These are phyloP conservation scores for Mimas tiliae DNA, from an alignment of 2,888 invertebrate species.

Conservation along the genomic window DNA sequence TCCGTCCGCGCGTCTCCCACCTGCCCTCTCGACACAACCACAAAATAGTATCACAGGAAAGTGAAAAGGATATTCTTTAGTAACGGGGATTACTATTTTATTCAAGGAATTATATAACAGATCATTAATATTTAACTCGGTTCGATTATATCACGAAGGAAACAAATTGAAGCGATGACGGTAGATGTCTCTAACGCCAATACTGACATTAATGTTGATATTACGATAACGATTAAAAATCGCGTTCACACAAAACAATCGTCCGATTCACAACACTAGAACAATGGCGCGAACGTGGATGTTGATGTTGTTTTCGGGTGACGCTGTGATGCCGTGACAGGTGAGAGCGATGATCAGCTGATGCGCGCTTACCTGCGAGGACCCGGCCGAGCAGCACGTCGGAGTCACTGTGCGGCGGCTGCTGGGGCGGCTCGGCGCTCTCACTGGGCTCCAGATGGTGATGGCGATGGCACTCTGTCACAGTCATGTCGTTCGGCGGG, in stretches of 20 bases:
- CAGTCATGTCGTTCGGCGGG: conserved; percentile 71
- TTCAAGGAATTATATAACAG: conserved; percentile 29
- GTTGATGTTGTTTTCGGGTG: conserved; percentile 10
- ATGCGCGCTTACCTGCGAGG: conserved; percentile 71
- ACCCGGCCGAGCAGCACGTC: conserved; percentile 79
- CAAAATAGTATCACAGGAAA: conserved; percentile 62
- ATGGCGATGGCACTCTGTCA: conserved; percentile 72
- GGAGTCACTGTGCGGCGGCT: conserved; percentile 60
- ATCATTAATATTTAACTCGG: conserved; percentile 18
- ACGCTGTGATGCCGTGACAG: conserved; percentile 31
- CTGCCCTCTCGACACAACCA: conserved; percentile 38
- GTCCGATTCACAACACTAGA: conserved; percentile 34
- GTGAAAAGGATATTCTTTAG: conserved; percentile 73
- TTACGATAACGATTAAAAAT: conserved; percentile 4
- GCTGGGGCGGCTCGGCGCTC: conserved; percentile 47
- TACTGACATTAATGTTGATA: conserved; percentile 17
- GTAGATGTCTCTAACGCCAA: not conserved
- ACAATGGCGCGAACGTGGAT: conserved; percentile 34
- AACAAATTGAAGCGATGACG: not conserved
- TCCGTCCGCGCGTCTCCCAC: conserved; percentile 32
- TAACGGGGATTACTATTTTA: conserved; percentile 40
- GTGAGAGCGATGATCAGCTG: conserved; percentile 53
- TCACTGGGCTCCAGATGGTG: conserved; percentile 55
- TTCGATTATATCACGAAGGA: conserved; percentile 18
- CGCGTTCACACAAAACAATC: conserved; percentile 26